Evolutionary conservation across 2,888 invertebrate species (phyloP), one percentile per base, ranked within the genome.

Genomic region (Melinaea marsaeus): DNA sequence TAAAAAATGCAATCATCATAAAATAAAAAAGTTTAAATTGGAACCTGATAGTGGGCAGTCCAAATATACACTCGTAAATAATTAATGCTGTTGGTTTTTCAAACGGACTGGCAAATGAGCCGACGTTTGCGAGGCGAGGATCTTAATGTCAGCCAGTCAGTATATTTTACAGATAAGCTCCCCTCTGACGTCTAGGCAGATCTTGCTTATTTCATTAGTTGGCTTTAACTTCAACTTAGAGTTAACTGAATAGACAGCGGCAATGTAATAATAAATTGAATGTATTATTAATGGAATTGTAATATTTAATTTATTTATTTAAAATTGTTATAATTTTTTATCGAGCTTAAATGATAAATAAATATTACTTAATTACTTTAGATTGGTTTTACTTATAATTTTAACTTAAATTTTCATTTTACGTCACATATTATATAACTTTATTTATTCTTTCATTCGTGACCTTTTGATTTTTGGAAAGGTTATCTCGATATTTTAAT

Each of bases 161-260:
- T 88, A 88, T 87, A 88, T 89, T 88, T 84, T 79, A 77, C 79
- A 84, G 88, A 89, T 88, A 88, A 88, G 85, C 86, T 74, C 76
- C 74, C 76, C 81, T 78, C 81, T 79, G 84, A 84, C 84, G 80
- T 75, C 79, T 79, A 81, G 83, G 81, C 80, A 81, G 79, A 76
- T 79, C 79, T 77, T 79, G 78, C 78, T 86, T 84, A 85, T 85
- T 87, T 84, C 83, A 86, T 87, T 86, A 84, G 79, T 83, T 88
- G 86, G 82, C 83, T 83, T 83, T 83, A 79, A 83, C 79, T 82
- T 76, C 75, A 79, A 77, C 77, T 79, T 72, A 69, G 69, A 70
- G 74, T 78, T 80, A 79, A 79, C 75, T 75, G 77, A 80, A 81
- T 78, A 78, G 77, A 75, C 72, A 72, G 64, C 65, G 48, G 58